Conservation (phyloP, 2,888 invertebrate genomes). For the Mimas tiliae region DNA sequence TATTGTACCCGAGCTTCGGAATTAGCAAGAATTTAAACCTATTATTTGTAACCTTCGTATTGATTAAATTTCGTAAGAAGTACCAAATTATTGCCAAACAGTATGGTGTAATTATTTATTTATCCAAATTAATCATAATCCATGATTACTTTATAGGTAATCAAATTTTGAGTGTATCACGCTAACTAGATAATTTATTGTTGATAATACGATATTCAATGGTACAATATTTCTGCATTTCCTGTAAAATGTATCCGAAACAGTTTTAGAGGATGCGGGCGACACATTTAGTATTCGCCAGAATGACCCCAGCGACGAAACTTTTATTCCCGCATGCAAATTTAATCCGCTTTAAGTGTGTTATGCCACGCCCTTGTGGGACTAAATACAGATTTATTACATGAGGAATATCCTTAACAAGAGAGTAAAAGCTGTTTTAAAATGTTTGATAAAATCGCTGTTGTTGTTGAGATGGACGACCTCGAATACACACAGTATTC, state of each 20-base stretch:
- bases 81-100: background rate
- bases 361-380: conserved; percentile 5
- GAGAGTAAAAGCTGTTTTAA: background rate
- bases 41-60: background rate
- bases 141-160: background rate
- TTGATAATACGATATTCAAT: background rate
- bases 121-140: background rate
- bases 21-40: background rate
- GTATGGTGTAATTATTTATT: background rate
- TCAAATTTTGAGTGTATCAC: background rate
- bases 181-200: background rate
- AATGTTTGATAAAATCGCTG: conserved; percentile 5
- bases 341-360: conserved; percentile 10
- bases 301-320: conserved; percentile 11
- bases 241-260: background rate
- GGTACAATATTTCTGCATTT: background rate
- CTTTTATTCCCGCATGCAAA: conserved; percentile 12
- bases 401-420: background rate
- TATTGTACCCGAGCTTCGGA: background rate
- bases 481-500: background rate
- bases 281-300: conserved; percentile 1
- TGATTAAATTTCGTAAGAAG: background rate
- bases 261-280: background rate
- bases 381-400: background rate
- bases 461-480: background rate